Evolutionary conservation across 2,888 invertebrate genomes (phyloP).

Genomic region (Ceraclea dissimilis): DNA sequence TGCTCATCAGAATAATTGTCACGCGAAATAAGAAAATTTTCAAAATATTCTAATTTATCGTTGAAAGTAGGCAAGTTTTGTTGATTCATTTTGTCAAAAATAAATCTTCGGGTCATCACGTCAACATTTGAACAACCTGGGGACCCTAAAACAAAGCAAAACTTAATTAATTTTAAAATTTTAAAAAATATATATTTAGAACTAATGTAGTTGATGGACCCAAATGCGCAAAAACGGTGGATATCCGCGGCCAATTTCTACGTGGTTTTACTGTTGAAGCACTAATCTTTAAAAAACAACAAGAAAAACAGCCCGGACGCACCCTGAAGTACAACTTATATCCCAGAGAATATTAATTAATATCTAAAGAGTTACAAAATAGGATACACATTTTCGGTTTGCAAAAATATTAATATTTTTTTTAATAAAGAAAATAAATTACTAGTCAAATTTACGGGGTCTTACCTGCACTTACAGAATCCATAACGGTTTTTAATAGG

Average conservation of each 20-base stretch:
- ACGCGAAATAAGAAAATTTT: neutral
- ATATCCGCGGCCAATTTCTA: constrained; percentile 1
- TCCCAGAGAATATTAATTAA: neutral
- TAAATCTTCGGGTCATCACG: neutral
- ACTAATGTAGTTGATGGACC: constrained; percentile 2
- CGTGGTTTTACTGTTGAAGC: constrained; percentile 1
- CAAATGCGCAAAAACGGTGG: constrained; percentile 3
- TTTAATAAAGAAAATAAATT: too few relatives aligned
- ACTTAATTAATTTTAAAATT: neutral
- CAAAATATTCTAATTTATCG: constrained; percentile 1
- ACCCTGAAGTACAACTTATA: neutral
- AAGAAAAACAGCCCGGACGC: too few relatives aligned
- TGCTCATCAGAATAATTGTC: constrained; percentile 3
- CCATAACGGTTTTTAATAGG: constrained; percentile 2
- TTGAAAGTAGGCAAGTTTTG: constrained; percentile 3
- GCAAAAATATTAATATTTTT: too few relatives aligned
- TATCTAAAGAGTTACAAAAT: too few relatives aligned
- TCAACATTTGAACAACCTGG: constrained; percentile 2
- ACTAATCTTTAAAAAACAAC: too few relatives aligned
- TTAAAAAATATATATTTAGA: neutral
- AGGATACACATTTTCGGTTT: too few relatives aligned
- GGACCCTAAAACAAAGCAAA: constrained; percentile 1
- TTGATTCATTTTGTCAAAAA: neutral
- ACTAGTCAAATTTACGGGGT: too few relatives aligned
- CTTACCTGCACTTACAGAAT: neutral